Base-by-base conservation (phyloP, 1,140 invertebrate genomes). In the Spodoptera litura region DNA sequence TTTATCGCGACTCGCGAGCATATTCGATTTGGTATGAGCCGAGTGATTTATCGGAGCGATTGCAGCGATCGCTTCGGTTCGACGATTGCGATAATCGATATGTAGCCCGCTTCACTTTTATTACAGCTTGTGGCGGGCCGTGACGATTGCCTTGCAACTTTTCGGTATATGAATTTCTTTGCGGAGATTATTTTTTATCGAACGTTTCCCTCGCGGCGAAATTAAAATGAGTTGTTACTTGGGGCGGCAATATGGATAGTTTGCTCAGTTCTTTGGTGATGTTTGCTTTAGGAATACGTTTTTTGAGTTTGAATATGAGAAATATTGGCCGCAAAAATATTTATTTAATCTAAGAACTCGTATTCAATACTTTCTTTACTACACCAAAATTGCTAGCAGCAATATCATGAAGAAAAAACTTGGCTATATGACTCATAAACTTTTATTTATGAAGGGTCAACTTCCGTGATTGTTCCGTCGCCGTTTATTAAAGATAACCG, bases 1-100 rank as follows among this genome's bases (percentile, higher is more conserved):
- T 81, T 75, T 62, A 75, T 62, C 80, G 78, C 79, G 72, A 83
- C 58, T 75, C 80, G 78, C 78, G 72, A 83, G 81, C 81, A 88
- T 89, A 89, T 92, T 91, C 86, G 84, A 88, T 85, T 87, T 83
- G 58, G 58, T 75, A 74, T 74, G 80, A 88, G 58, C 55, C 61
- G 88, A 81, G 81, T 91, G 90, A 92, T 93, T 91, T 93, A 93
- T 90, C 83, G 81, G 82, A 70, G 78, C 84, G 87, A 89, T 87
- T 83, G 83, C 79, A 80, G 52, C 83, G 81, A 87, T 81, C 81
- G 85, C 84, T 77, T 84, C 89, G 88, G 85, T 84, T 87, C 85
- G 85, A 78, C 81, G 86, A 71, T 82, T 79, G 79, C 79, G 83
- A 87, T 93, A 93, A 91, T 93, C 90, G 88, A 91, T 91, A 89